These are phyloP conservation scores for Lordiphosa andalusiaca DNA, from an alignment of 2,888 invertebrate genomes.

Conservation along the genomic window DNA sequence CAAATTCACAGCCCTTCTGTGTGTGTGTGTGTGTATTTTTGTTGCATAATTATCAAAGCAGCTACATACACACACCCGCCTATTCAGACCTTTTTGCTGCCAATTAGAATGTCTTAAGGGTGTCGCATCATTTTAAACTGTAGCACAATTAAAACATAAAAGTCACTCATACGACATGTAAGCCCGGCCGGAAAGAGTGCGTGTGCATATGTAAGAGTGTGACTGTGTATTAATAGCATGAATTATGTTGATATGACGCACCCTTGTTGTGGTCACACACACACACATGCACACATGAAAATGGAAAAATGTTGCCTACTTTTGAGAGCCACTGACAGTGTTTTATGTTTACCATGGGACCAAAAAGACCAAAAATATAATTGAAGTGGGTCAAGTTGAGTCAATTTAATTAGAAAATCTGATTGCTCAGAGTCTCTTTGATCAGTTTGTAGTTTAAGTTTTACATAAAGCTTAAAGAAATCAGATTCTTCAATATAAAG, in stretches of 20 bases:
- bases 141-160: slow-evolving; percentile 72
- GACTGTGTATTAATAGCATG: slow-evolving; percentile 49
- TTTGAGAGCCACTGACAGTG: slow-evolving; percentile 38
- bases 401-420: too few species aligned
- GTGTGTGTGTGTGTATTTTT: slow-evolving; percentile 8
- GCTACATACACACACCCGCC: slow-evolving; percentile 1
- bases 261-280: slow-evolving; percentile 29
- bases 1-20: slow-evolving; percentile 5
- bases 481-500: too few species aligned
- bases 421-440: too few species aligned
- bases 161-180: slow-evolving; percentile 69
- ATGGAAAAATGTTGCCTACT: slow-evolving; percentile 56
- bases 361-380: background rate
- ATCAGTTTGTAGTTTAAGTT: too few species aligned
- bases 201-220: slow-evolving; percentile 6
- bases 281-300: too few species aligned
- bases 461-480: too few species aligned
- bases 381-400: too few species aligned
- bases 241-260: slow-evolving; percentile 50
- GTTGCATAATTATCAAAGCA: slow-evolving; percentile 10
- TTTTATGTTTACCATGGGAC: slow-evolving; percentile 7
- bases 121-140: slow-evolving; percentile 56
- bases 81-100: slow-evolving; percentile 37
- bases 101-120: slow-evolving; percentile 57
- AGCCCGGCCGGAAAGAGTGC: slow-evolving; percentile 11